Percentiles rank a stretch among this genome's conserved stretches.
phyloP scores from a whole-genome alignment of 23 tunicate species.

The Trididemnum nubilum region DNA sequence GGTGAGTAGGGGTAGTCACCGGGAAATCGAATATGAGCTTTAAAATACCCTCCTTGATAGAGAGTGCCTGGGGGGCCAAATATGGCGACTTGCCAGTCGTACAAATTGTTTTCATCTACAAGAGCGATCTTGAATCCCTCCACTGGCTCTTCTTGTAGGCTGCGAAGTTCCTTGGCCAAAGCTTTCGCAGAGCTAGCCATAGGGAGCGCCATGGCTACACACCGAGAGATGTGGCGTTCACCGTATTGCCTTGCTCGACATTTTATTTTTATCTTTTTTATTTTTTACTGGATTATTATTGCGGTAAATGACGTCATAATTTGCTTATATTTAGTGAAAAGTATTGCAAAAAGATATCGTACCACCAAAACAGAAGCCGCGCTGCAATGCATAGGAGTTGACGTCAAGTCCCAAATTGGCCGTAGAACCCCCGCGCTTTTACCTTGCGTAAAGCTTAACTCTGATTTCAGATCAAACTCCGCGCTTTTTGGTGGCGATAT shows the following conservation, averaged over 20 bases:
- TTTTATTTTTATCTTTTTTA: neutral
- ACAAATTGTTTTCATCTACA: slow-evolving; percentile 94
- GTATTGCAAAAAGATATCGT: too few relatives aligned
- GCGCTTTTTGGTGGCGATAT: too few relatives aligned
- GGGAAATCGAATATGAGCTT: slow-evolving; percentile 96
- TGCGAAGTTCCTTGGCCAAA: slow-evolving; percentile 78
- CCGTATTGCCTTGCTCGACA: neutral
- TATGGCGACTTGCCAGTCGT: slow-evolving; percentile 98
- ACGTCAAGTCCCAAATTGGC: too few relatives aligned
- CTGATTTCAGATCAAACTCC: too few relatives aligned
- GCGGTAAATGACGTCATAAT: too few relatives aligned
- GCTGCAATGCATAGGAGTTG: too few relatives aligned
- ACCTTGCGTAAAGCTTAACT: too few relatives aligned
- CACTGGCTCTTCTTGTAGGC: slow-evolving; percentile 90
- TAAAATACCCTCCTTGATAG: slow-evolving; percentile 98
- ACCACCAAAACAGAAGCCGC: too few relatives aligned
- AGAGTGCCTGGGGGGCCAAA: slow-evolving; percentile 98
- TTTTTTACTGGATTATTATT: too few relatives aligned
- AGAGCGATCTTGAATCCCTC: slow-evolving; percentile 90
- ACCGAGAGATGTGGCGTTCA: neutral
- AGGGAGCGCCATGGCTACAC: slow-evolving; percentile 76
- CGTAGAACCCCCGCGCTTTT: too few relatives aligned
- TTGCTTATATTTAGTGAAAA: too few relatives aligned
- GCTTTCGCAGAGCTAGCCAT: slow-evolving; percentile 98
- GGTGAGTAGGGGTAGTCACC: slow-evolving; percentile 98